Percentiles rank a stretch among this genome's conserved stretches.
Conservation (phyloP, 1,140 invertebrate genomes). For the Saccostrea glomerata region DNA sequence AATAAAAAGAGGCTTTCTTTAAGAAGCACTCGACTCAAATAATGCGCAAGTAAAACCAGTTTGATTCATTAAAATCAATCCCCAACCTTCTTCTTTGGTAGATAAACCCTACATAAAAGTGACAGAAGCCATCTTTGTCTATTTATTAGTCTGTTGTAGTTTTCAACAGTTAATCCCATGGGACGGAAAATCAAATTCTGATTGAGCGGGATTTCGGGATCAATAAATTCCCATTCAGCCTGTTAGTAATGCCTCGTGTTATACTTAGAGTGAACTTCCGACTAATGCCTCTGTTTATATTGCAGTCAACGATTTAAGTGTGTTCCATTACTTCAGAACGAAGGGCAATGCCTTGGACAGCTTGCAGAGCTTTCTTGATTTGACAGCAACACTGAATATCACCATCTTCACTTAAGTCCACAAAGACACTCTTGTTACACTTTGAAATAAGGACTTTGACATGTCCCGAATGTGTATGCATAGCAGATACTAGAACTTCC, state of each 20-base stretch:
- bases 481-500: background rate
- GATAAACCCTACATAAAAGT: background rate
- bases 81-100: background rate
- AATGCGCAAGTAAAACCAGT: background rate
- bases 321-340: background rate
- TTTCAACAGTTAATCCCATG: conserved; percentile 1
- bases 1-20: conserved; percentile 16
- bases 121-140: conserved; percentile 27
- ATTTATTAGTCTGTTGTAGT: conserved; percentile 32
- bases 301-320: background rate
- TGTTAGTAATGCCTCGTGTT: background rate
- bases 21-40: conserved; percentile 15
- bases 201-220: conserved; percentile 28
- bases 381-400: background rate
- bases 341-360: background rate
- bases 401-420: background rate
- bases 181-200: conserved; percentile 1
- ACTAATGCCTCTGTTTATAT: conserved; percentile 5
- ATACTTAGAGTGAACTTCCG: background rate
- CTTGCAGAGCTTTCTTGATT: background rate
- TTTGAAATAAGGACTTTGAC: background rate
- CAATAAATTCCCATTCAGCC: background rate
- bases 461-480: background rate
- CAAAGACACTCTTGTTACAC: background rate
- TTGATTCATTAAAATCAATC: conserved; percentile 24